These are phyloP conservation scores for Porites cylindrica DNA, from an alignment of 92 coral and sea anemone genomes.

Conservation along the genomic window DNA sequence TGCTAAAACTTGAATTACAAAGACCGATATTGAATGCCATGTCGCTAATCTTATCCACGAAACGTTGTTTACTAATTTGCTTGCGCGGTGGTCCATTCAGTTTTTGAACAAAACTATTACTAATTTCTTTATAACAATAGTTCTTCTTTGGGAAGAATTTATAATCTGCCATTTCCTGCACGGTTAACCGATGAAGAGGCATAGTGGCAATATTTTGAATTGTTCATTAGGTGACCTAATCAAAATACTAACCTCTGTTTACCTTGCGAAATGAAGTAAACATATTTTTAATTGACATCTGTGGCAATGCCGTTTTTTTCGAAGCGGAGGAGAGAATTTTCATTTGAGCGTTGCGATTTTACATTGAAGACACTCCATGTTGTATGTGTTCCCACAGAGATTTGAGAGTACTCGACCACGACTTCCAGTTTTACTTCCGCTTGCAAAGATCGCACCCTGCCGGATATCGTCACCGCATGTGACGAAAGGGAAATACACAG, in stretches of 20 bases:
- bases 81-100: not conserved
- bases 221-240: slow-evolving; percentile 19
- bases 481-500: slow-evolving; percentile 45
- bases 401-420: slow-evolving; percentile 20
- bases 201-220: slow-evolving; percentile 33
- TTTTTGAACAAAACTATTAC: slow-evolving; percentile 10
- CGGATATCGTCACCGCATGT: slow-evolving; percentile 31
- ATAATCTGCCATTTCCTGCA: slow-evolving; percentile 13
- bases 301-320: not conserved
- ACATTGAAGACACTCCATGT: not conserved
- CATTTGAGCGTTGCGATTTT: not conserved
- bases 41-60: not conserved
- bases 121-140: not conserved
- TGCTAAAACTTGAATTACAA: not conserved
- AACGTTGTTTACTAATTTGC: slow-evolving; percentile 2
- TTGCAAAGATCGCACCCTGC: slow-evolving; percentile 16
- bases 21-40: slow-evolving; percentile 4
- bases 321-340: not conserved
- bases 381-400: slow-evolving; percentile 4
- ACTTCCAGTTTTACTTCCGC: slow-evolving; percentile 19
- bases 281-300: slow-evolving; percentile 21
- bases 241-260: slow-evolving; percentile 13
- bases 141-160: not conserved
- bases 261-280: slow-evolving; percentile 12
- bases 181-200: not conserved